Base-by-base conservation (phyloP, 2,797 vertebrate species). In the Premnoplex brunnescens region DNA sequence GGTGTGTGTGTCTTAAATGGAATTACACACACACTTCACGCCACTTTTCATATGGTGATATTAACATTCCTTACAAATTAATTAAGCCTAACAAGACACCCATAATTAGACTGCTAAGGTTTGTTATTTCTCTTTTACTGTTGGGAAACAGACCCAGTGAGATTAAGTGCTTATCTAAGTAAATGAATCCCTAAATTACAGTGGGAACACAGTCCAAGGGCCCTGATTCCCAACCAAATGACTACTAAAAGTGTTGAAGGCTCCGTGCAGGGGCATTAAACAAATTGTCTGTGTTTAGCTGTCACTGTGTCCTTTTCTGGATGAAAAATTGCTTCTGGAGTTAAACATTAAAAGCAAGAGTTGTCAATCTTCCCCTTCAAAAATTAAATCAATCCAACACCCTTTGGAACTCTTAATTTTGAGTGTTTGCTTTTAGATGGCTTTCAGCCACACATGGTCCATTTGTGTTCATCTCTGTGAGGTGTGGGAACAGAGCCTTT, bases 31-130 rank as follows among this genome's bases (percentile, higher is more conserved):
- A 13, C 74, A 27, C 44, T 55, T 85, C 60, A 89, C 1, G 2
- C 26, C 72, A 62, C 26, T 64, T 89, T 77, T 85, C 87, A 75
- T 36, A 80, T 6, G 66, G 26, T 59, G 73, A 55, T 84, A 96
- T 89, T 80, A 91, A 83, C 62, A 66, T 37, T 69, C 72, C 48
- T 75, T 62, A 91, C 58, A 4, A 93, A 92, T 86, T 93, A 89
- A 96, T 94, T 89, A 83, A 88, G 58, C 76, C 58, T 88, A 96
- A 91, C 22, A 34, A 93, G 79, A 88, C 73, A 88, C 62, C 66
- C 52, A 37, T 66, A 91, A 96, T 96, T 93, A 89, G 36, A 62
- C 39, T 62, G 68, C 46, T 68, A 76, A 62, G 51, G 59, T 89
- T 92, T 92, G 89, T 75, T 93, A 91, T 88, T 93, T 83, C 72